Base-by-base conservation (phyloP, 1,140 invertebrate genomes). In the Ostrea denselamellosa region DNA sequence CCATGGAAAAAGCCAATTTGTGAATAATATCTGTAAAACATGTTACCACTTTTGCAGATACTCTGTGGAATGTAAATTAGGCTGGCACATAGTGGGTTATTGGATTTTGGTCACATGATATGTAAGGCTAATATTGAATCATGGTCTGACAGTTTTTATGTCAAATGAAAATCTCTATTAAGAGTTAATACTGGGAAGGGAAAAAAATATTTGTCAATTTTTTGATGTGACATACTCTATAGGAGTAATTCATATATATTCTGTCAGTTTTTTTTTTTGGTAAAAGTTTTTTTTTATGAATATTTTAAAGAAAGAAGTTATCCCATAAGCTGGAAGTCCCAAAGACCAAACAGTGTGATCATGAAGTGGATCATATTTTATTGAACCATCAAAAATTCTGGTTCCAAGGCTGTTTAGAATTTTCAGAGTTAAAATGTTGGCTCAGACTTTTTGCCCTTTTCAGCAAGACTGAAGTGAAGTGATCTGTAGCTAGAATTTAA, bases 41-140 rank as follows among this genome's bases (percentile, higher is more conserved):
- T 71, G 68, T 71, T 71, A 71, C 68, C 68, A 71, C 68, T 71
- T 71, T 71, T 71, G 68, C 68, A 71, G 68, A 71, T 71, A 71
- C 28, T 71, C 68, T 71, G 25, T 34, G 68, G 68, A 71, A 71
- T 28, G 68, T 71, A 71, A 71, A 71, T 71, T 25, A 71, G 58
- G 68, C 68, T 14, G 25, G 25, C 25, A 25, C 68, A 28, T 25
- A 4, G 28, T 71, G 68, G 56, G 56, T 71, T 71, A 71, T 71
- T 71, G 68, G 68, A 71, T 71, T 71, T 71, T 25, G 68, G 28
- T 28, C 68, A 71, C 68, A 71, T 71, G 22, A 34, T 71, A 71
- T 12, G 28, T 25, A 71, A 34, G 28, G 22, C 25, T 4, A 28
- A 28, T 10, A 28, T 25, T 71, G 68, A 71, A 71, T 71, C 68